These are phyloP conservation scores for Stomatorhinus ivindoensis DNA, from an alignment of 2,113 vertebrate species.

Conservation along the genomic window DNA sequence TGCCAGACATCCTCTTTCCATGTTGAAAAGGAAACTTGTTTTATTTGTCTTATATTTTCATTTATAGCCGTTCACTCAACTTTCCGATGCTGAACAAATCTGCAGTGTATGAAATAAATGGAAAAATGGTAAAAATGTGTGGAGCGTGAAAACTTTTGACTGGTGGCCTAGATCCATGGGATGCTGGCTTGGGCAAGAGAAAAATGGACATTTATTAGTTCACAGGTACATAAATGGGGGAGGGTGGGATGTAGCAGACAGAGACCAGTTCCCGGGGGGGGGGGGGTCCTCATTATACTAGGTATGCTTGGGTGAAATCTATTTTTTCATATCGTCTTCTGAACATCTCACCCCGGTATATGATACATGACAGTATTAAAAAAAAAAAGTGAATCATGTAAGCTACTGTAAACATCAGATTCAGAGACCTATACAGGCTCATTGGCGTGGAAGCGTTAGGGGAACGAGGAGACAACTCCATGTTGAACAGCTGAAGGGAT, in stretches of 20 bases:
- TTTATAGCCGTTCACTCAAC: too few species aligned
- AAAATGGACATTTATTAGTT: background rate
- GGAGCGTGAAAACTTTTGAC: too few species aligned
- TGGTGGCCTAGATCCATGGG: background rate
- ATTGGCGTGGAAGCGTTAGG: background rate
- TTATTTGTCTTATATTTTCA: too few species aligned
- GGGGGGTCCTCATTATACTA: background rate
- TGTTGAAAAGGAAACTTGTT: too few species aligned
- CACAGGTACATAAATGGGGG: background rate
- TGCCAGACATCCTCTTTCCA: too few species aligned
- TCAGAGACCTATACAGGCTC: background rate
- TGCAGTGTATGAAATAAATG: too few species aligned
- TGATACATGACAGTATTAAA: background rate
- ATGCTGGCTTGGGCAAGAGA: background rate
- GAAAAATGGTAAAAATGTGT: too few species aligned
- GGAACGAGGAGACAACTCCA: background rate
- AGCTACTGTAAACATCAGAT: background rate
- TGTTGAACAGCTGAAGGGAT: background rate
- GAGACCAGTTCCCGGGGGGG: background rate
- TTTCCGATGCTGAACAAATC: too few species aligned
- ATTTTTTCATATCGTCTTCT: background rate
- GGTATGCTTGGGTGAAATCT: background rate
- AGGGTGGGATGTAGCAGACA: background rate
- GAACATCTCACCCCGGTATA: background rate
- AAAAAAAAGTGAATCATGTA: background rate